These are phyloP conservation scores for Leptura quadrifasciata DNA, from an alignment of 2,888 invertebrate genomes.

Conservation along the genomic window DNA sequence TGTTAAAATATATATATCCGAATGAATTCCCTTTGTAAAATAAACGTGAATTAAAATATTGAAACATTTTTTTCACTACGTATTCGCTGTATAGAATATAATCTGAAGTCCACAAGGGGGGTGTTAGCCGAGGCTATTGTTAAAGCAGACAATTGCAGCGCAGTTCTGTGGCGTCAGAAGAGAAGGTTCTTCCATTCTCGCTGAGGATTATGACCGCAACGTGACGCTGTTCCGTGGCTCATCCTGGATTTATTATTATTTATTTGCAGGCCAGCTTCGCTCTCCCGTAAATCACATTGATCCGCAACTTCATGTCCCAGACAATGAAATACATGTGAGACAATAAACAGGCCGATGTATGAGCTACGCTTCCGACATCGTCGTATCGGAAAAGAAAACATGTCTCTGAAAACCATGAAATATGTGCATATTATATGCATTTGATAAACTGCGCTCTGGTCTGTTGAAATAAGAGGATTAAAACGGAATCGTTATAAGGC, in stretches of 20 bases:
- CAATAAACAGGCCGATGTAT: slow-evolving; percentile 56
- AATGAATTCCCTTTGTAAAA: background rate
- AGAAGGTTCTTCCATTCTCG: slow-evolving; percentile 50
- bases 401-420: slow-evolving; percentile 42
- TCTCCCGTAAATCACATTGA: slow-evolving; percentile 62
- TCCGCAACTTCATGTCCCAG: slow-evolving; percentile 52
- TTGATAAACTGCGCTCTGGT: slow-evolving; percentile 26
- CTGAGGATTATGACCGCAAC: slow-evolving; percentile 62
- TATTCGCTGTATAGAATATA: slow-evolving; percentile 1
- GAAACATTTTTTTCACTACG: background rate
- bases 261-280: slow-evolving; percentile 60
- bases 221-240: slow-evolving; percentile 61
- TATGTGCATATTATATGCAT: slow-evolving; percentile 28
- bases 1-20: background rate
- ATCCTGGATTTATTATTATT: slow-evolving; percentile 65
- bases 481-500: slow-evolving; percentile 13
- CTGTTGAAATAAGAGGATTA: slow-evolving; percentile 35
- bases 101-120: slow-evolving; percentile 29
- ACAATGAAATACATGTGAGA: slow-evolving; percentile 58
- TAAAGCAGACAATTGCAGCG: slow-evolving; percentile 37
- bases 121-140: slow-evolving; percentile 33
- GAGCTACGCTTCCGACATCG: slow-evolving; percentile 44
- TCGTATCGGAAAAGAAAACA: slow-evolving; percentile 41
- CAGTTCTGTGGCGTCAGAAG: slow-evolving; percentile 38
- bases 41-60: background rate